Percentiles rank a stretch among this genome's conserved stretches.
Conservation (phyloP, 2,113 vertebrate genomes). For the Castor canadensis region DNA sequence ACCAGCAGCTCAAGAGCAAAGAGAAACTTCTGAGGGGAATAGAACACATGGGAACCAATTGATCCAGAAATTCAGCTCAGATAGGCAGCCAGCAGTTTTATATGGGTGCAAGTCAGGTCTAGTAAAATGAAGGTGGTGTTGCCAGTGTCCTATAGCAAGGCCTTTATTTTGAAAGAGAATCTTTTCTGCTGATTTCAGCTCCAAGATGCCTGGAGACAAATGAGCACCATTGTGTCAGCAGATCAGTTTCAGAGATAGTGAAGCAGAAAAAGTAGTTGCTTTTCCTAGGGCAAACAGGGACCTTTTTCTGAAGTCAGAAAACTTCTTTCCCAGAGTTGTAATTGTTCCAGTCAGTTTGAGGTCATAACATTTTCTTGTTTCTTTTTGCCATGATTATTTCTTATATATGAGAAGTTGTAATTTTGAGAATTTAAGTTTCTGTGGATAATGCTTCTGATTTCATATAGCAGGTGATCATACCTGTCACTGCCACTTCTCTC, state of each 20-base stretch:
- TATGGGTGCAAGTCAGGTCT: not conserved
- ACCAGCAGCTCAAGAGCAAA: not conserved
- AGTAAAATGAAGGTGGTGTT: not conserved
- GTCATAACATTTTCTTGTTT: not conserved
- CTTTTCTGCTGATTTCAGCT: not conserved
- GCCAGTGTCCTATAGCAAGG: not conserved
- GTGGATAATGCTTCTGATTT: not conserved
- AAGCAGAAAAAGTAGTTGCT: not conserved
- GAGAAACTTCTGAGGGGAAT: not conserved
- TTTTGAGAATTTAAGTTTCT: not conserved
- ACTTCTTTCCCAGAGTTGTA: not conserved
- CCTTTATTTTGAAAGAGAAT: not conserved
- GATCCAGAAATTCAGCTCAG: not conserved
- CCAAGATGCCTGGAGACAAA: not conserved
- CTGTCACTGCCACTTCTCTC: not conserved
- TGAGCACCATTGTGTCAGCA: not conserved
- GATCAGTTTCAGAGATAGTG: not conserved
- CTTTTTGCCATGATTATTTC: not conserved
- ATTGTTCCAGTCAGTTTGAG: no score
- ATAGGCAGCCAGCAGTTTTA: not conserved
- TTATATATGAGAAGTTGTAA: not conserved
- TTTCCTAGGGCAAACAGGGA: not conserved
- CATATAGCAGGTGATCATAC: not conserved
- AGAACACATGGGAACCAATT: not conserved
- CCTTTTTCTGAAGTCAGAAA: not conserved